phyloP scores from a whole-genome alignment of 1,140 invertebrate species.

The Lordiphosa stackelbergi region DNA sequence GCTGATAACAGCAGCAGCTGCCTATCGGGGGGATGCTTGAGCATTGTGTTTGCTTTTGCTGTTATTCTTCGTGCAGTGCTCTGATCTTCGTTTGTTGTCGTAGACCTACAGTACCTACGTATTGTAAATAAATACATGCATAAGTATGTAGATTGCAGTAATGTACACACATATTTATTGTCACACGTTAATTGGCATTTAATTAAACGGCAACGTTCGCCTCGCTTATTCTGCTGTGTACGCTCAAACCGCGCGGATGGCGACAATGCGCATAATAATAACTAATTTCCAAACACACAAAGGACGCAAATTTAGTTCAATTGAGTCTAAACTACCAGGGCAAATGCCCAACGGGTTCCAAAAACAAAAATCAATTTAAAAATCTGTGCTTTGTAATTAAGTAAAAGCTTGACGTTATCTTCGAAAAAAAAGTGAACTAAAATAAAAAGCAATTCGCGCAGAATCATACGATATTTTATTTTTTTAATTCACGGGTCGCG shows the following conservation, averaged over 20 bases:
- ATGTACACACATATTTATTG: conserved; percentile 46
- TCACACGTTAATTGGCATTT: conserved; percentile 75
- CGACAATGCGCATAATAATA: conserved; percentile 18
- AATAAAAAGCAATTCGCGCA: conserved; percentile 30
- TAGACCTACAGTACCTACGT: conserved; percentile 17
- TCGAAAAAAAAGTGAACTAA: conserved; percentile 21
- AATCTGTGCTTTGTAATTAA: conserved; percentile 1
- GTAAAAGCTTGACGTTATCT: conserved; percentile 18
- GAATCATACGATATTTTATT: conserved; percentile 70
- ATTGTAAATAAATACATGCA: conserved; percentile 10
- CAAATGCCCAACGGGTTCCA: too few species aligned
- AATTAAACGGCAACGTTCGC: conserved; percentile 60
- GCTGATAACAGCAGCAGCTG: conserved; percentile 47
- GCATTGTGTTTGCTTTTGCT: conserved; percentile 35
- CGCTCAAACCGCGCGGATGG: conserved; percentile 52
- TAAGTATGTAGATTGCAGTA: conserved; percentile 11
- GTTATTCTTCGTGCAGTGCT: conserved; percentile 39
- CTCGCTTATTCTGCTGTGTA: conserved; percentile 51
- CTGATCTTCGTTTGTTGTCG: conserved; percentile 44
- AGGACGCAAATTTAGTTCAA: conserved; percentile 41
- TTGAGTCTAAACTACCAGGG: conserved; percentile 19
- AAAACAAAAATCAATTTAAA: conserved; percentile 1
- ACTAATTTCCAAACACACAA: conserved; percentile 32
- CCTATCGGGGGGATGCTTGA: conserved; percentile 42
- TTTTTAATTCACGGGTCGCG: conserved; percentile 51